These are phyloP conservation scores for Hexactinellida sp. DNA, from an alignment of 37 sponge, comb jelly and placozoan species.

Conservation along the genomic window DNA sequence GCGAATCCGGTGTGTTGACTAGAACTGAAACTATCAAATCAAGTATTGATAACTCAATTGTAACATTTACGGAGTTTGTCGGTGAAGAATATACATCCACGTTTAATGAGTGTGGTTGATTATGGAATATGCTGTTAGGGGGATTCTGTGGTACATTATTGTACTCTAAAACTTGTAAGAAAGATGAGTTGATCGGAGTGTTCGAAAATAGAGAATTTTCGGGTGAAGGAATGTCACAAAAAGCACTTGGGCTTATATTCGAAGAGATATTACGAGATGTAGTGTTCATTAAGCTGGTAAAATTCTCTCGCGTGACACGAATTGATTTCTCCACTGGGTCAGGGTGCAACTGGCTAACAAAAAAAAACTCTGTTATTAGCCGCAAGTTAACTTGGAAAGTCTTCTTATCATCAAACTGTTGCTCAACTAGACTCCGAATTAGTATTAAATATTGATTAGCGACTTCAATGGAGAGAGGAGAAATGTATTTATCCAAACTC, in stretches of 20 bases:
- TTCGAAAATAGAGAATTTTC: not conserved
- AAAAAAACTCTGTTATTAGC: not conserved
- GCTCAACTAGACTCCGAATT: not conserved
- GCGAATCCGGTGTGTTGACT: not conserved
- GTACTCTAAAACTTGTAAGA: too few relatives aligned
- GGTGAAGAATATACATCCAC: not conserved
- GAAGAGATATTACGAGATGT: not conserved
- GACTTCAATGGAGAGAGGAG: not conserved
- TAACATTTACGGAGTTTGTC: not conserved
- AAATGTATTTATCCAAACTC: not conserved
- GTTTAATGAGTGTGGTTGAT: not conserved
- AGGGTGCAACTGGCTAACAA: not conserved
- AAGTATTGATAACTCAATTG: not conserved
- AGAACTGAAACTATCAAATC: not conserved
- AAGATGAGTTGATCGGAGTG: not conserved
- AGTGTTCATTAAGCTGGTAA: not conserved
- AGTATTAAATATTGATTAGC: not conserved
- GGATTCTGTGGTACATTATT: not conserved
- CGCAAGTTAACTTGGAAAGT: not conserved
- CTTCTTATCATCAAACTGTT: conserved; percentile 7
- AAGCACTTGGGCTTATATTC: not conserved
- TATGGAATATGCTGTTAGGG: not conserved
- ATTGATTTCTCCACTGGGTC: not conserved
- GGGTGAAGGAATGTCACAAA: not conserved
- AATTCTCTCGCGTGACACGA: not conserved